These are phyloP conservation scores for Corapipo altera DNA, from an alignment of 2,113 vertebrate species.

Conservation along the genomic window DNA sequence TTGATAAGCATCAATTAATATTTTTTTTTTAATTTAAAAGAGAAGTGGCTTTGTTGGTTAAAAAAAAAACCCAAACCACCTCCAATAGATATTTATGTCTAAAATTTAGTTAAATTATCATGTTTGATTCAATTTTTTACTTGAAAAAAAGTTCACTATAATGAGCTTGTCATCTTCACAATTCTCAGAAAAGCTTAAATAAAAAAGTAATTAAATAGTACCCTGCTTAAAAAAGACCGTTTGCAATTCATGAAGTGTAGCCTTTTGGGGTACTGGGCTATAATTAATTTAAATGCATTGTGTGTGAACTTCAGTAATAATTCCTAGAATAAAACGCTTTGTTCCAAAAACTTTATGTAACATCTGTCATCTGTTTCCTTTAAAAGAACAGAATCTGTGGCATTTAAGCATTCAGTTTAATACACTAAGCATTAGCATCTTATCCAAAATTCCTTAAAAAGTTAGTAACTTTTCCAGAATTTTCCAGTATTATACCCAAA, in stretches of 20 bases:
- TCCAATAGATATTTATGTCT: not conserved
- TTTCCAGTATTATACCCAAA: conserved; percentile 32
- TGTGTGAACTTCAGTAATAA: not conserved
- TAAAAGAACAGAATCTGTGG: not conserved
- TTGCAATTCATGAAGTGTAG: not conserved
- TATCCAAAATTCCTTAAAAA: conserved; percentile 37
- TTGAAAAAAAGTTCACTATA: not conserved
- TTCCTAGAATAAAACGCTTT: not conserved
- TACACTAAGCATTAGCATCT: not conserved
- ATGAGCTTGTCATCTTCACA: not conserved
- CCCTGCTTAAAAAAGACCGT: not conserved
- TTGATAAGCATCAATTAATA: not conserved
- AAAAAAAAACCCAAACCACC: not conserved
- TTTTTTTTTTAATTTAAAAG: not conserved
- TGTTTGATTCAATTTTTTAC: not conserved
- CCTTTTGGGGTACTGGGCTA: not conserved
- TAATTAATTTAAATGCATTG: not conserved
- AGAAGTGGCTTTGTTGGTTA: not conserved
- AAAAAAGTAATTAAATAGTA: not conserved
- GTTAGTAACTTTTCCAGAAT: conserved; percentile 39
- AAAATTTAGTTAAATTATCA: not conserved
- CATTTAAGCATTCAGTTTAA: not conserved
- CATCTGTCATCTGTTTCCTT: not conserved
- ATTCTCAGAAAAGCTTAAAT: not conserved
- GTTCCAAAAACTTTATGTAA: conserved; percentile 35